Conservation (phyloP, 2,888 invertebrate species). For the Dicranocentrus wangi region DNA sequence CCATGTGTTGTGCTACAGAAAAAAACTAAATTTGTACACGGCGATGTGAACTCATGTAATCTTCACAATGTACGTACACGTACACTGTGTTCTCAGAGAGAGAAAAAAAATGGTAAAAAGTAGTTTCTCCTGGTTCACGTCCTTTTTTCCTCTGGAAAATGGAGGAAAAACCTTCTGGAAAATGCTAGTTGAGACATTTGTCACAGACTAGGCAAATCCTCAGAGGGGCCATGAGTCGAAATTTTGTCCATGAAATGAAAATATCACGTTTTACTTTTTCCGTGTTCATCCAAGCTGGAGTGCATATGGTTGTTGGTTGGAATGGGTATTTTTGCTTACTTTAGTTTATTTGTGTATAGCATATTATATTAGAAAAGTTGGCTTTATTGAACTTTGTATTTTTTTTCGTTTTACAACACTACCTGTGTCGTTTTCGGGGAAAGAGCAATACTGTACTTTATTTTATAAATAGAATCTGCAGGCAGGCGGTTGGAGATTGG, state of each 20-base stretch:
- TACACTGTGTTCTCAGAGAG: too few relatives aligned
- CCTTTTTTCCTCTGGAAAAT: constrained; percentile 15
- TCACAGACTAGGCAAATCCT: constrained; percentile 57
- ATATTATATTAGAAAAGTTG: background rate
- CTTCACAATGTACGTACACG: too few relatives aligned
- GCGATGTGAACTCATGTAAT: too few relatives aligned
- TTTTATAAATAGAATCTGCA: too few relatives aligned
- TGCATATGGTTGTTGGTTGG: background rate
- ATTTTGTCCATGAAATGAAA: constrained; percentile 72
- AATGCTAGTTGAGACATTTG: constrained; percentile 60
- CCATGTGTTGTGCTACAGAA: too few relatives aligned
- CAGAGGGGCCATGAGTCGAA: constrained; percentile 71
- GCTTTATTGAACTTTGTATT: constrained; percentile 1
- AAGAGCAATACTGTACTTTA: too few relatives aligned
- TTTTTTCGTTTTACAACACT: constrained; percentile 18
- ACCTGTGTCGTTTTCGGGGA: constrained; percentile 16
- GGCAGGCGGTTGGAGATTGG: too few relatives aligned
- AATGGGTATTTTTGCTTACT: constrained; percentile 23
- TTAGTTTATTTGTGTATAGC: constrained; percentile 28
- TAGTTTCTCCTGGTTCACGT: constrained; percentile 2
- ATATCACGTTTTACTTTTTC: constrained; percentile 67
- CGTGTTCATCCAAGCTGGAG: background rate
- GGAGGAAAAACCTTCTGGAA: constrained; percentile 32
- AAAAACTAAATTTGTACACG: too few relatives aligned
- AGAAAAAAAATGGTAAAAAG: constrained; percentile 29